Conservation (phyloP, 1,140 invertebrate species). For the Ips nitidus region DNA sequence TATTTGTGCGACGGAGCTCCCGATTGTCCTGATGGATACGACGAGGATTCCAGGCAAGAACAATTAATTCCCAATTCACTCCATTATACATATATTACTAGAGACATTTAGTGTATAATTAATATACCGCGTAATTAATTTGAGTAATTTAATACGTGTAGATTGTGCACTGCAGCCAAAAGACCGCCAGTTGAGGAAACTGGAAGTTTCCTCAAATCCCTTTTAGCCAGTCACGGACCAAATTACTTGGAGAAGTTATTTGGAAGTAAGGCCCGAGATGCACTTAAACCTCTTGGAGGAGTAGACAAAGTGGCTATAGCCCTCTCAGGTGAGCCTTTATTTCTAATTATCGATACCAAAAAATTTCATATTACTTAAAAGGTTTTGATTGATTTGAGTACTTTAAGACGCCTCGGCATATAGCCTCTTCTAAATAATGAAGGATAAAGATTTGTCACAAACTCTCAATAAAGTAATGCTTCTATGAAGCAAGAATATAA, state of each 20-base stretch:
- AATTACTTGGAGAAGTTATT: constrained; percentile 96
- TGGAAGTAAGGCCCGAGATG: constrained; percentile 88
- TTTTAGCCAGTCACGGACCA: constrained; percentile 90
- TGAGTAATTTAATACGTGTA: neutral
- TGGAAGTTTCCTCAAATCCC: constrained; percentile 88
- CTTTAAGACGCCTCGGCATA: neutral
- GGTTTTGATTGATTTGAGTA: neutral
- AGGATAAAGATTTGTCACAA: no score
- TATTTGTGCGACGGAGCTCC: constrained; percentile 92
- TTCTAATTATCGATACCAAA: no score
- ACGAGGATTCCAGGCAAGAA: constrained; percentile 72
- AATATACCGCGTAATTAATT: no score
- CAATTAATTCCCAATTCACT: neutral
- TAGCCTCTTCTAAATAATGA: no score
- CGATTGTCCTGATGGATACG: constrained; percentile 91
- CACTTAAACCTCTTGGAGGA: constrained; percentile 85
- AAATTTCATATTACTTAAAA: neutral
- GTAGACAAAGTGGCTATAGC: constrained; percentile 94
- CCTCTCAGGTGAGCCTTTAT: constrained; percentile 72
- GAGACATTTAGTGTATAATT: no score
- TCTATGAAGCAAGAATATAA: no score
- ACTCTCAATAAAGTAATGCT: no score
- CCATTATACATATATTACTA: no score
- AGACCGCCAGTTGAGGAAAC: constrained; percentile 95
- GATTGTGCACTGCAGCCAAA: constrained; percentile 93